phyloP scores from a whole-genome alignment of 1,140 invertebrate genomes.

The Paralvinella palmiformis region DNA sequence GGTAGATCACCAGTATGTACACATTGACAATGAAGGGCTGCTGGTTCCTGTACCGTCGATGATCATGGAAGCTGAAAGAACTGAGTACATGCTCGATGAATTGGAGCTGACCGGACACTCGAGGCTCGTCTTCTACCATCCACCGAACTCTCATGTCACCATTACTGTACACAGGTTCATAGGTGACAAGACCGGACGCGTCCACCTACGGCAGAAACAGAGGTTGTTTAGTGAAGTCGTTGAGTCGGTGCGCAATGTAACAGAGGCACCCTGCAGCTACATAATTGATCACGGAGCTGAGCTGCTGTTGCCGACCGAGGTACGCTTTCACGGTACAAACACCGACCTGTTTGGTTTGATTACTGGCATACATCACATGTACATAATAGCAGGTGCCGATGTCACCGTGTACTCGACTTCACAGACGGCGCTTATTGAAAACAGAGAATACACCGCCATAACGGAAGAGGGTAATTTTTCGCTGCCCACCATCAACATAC shows the following conservation, averaged over 20 bases:
- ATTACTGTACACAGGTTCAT: constrained; percentile 28
- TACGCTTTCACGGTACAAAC: constrained; percentile 35
- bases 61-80: constrained; percentile 31
- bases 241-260: constrained; percentile 33
- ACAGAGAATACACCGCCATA: constrained; percentile 25
- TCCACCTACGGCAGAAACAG: constrained; percentile 33
- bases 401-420: constrained; percentile 27
- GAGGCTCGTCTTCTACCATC: constrained; percentile 30
- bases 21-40: constrained; percentile 31
- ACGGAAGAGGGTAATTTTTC: constrained; percentile 33
- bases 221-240: constrained; percentile 29
- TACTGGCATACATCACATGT: constrained; percentile 35
- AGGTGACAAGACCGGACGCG: constrained; percentile 34
- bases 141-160: constrained; percentile 16
- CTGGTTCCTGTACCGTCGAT: constrained; percentile 29
- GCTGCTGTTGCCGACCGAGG: constrained; percentile 34
- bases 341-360: constrained; percentile 29
- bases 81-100: constrained; percentile 32
- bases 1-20: constrained; percentile 34
- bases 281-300: constrained; percentile 34
- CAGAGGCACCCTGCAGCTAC: constrained; percentile 36
- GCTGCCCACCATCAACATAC: constrained; percentile 30
- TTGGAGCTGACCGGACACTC: constrained; percentile 30
- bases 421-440: constrained; percentile 33
- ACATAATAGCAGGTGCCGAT: constrained; percentile 27